A percentile compares a stretch with the other conserved stretches of the same genome.
These are phyloP conservation scores for Nebria ingens DNA, from an alignment of 1,140 invertebrate species.

Conservation along the genomic window DNA sequence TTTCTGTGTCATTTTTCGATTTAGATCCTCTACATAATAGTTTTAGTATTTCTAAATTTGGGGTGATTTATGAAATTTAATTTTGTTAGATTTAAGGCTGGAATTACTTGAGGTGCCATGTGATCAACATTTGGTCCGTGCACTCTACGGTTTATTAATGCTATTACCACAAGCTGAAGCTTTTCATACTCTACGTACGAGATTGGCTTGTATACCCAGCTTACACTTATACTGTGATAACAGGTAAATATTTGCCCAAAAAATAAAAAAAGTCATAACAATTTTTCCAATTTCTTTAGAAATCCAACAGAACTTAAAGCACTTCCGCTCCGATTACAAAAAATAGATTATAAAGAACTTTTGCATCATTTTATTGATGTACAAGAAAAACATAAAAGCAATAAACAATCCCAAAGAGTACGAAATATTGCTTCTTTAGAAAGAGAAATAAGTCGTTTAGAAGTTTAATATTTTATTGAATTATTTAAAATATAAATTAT, in stretches of 20 bases:
- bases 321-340: conserved; percentile 23
- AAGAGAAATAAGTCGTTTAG: neutral
- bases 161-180: conserved; percentile 94
- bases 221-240: conserved; percentile 37
- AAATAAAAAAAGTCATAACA: too few species aligned
- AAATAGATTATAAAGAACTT: conserved; percentile 51
- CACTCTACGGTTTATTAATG: conserved; percentile 95
- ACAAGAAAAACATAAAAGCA: conserved; percentile 51
- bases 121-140: conserved; percentile 72
- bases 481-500: too few species aligned
- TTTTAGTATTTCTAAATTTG: neutral
- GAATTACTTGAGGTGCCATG: conserved; percentile 76
- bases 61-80: neutral
- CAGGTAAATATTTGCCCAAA: conserved; percentile 28
- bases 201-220: conserved; percentile 82
- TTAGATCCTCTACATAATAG: neutral
- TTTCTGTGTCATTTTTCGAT: neutral
- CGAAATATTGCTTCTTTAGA: conserved; percentile 13
- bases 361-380: conserved; percentile 51
- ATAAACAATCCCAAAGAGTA: conserved; percentile 38
- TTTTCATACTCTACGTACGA: conserved; percentile 75
- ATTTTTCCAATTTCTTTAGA: conserved; percentile 18
- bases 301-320: conserved; percentile 25
- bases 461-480: conserved; percentile 3
- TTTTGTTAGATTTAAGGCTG: conserved; percentile 71